Conservation (phyloP, 2,113 vertebrate genomes). For the Zosterops hypoxanthus region DNA sequence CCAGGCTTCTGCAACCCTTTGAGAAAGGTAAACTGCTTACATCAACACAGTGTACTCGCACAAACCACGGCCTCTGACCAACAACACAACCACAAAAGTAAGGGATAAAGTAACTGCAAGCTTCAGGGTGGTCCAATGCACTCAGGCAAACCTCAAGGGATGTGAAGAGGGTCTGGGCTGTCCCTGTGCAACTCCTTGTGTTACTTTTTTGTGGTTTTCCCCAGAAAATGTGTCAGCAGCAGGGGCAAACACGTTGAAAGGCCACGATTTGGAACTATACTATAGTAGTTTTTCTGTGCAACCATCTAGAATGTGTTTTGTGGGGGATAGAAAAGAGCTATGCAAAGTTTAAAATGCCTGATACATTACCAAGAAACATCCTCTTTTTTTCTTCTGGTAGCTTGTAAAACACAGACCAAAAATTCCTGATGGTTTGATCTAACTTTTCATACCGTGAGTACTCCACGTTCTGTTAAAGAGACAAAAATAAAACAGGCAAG, state of each 20-base stretch:
- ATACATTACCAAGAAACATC: conserved; percentile 68
- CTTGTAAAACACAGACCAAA: conserved; percentile 72
- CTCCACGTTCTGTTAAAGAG: conserved; percentile 12
- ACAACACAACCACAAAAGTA: background rate
- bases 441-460: background rate
- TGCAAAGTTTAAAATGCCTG: background rate
- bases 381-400: conserved; percentile 70
- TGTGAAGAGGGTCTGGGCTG: background rate
- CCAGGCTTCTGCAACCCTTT: background rate
- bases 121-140: background rate
- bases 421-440: conserved; percentile 64
- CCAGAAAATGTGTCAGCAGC: background rate
- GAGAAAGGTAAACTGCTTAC: background rate
- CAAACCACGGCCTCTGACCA: background rate
- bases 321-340: background rate
- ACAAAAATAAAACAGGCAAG: conserved; percentile 1
- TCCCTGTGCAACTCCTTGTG: background rate
- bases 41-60: background rate
- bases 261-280: background rate
- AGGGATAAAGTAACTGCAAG: background rate
- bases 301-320: background rate
- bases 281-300: background rate
- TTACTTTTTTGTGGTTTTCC: background rate
- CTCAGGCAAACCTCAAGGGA: background rate
- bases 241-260: background rate